These are phyloP conservation scores for Bibio marci DNA, from an alignment of 2,888 invertebrate species.

Conservation along the genomic window DNA sequence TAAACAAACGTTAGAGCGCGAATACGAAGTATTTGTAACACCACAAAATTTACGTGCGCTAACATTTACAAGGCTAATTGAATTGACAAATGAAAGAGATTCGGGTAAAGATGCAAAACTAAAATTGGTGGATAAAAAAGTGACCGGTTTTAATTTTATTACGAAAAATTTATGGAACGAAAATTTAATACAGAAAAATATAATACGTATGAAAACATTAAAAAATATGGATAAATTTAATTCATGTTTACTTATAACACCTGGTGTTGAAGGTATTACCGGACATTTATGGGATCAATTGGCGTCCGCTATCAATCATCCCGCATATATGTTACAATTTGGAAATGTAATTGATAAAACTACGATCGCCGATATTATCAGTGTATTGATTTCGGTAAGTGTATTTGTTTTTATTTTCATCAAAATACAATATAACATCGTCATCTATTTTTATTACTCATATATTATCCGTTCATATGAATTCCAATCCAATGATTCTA, in stretches of 20 bases:
- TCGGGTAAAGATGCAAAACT: conserved; percentile 21
- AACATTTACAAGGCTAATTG: conserved; percentile 38
- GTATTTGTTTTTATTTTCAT: neutral
- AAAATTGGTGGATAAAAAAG: conserved; percentile 18
- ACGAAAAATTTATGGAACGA: conserved; percentile 46
- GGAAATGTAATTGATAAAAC: conserved; percentile 17
- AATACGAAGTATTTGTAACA: conserved; percentile 71
- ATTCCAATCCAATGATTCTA: too few species aligned
- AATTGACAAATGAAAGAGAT: conserved; percentile 17
- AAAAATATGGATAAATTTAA: conserved; percentile 11
- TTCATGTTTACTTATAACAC: conserved; percentile 35
- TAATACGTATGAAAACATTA: conserved; percentile 34
- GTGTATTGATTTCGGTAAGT: conserved; percentile 19
- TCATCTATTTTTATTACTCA: too few species aligned
- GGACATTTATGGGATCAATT: conserved; percentile 26
- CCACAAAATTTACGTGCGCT: conserved; percentile 71
- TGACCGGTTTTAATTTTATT: conserved; percentile 36
- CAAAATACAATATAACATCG: too few species aligned
- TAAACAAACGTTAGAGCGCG: conserved; percentile 77
- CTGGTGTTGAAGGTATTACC: conserved; percentile 51
- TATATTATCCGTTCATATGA: too few species aligned
- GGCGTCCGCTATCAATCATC: conserved; percentile 16
- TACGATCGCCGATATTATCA: conserved; percentile 17
- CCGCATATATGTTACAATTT: conserved; percentile 20
- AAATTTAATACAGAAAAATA: conserved; percentile 32